A percentile compares a stretch with the other conserved stretches of the same genome.
phyloP scores from a whole-genome alignment of 35 echinoderm and acorn worm species.

The Ophioderma brevispina region DNA sequence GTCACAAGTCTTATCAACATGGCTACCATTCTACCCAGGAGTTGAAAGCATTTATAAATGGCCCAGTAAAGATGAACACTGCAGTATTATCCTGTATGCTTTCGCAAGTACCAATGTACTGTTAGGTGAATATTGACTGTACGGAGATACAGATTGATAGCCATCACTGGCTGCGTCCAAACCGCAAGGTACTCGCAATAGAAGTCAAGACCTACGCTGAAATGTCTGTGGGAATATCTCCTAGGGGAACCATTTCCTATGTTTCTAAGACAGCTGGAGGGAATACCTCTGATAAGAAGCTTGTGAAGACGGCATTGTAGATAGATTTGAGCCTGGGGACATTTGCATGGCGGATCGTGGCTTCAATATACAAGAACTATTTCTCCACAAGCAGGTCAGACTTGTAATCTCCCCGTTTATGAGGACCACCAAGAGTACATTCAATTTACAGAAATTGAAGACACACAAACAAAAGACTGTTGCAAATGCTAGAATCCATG shows the following conservation, averaged over 20 bases:
- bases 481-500: constrained; percentile 79
- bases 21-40: constrained; percentile 74
- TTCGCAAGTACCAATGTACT: constrained; percentile 62
- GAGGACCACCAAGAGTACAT: constrained; percentile 47
- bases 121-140: constrained; percentile 86
- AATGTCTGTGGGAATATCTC: constrained; percentile 64
- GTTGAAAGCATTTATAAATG: constrained; percentile 66
- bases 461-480: constrained; percentile 63
- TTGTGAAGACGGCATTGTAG: constrained; percentile 56
- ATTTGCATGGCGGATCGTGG: constrained; percentile 76
- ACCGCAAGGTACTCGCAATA: constrained; percentile 54
- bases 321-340: constrained; percentile 68
- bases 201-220: too few relatives aligned
- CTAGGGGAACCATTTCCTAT: constrained; percentile 68
- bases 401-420: constrained; percentile 77
- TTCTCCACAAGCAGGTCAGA: constrained; percentile 69
- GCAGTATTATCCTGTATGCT: constrained; percentile 70
- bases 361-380: constrained; percentile 87
- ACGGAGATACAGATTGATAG: constrained; percentile 77
- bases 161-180: constrained; percentile 67
- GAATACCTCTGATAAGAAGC: constrained; percentile 68
- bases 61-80: constrained; percentile 56
- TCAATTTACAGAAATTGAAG: constrained; percentile 57
- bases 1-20: constrained; percentile 76
- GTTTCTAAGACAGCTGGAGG: constrained; percentile 76